Evolutionary conservation across 2,113 vertebrate species (phyloP).

Genomic region (Cebidichthys violaceus): DNA sequence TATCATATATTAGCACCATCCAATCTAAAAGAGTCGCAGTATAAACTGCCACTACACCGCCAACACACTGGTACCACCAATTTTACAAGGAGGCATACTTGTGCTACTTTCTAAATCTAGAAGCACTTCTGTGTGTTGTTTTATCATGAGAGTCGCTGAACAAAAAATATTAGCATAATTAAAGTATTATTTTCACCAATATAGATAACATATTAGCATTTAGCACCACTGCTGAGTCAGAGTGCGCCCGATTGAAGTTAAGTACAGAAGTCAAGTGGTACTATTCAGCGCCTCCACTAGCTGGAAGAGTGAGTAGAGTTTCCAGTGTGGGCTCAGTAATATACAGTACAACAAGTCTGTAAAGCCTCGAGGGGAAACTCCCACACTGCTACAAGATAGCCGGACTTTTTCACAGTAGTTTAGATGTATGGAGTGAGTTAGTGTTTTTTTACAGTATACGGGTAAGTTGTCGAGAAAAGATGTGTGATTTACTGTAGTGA

Average conservation of each 20-base stretch:
- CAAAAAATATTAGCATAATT: background rate
- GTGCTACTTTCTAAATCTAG: background rate
- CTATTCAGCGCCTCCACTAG: background rate
- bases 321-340: background rate
- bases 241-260: background rate
- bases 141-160: background rate
- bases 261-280: background rate
- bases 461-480: background rate
- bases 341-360: background rate
- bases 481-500: background rate
- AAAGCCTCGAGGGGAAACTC: background rate
- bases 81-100: background rate
- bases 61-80: background rate
- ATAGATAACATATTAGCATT: background rate
- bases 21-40: background rate
- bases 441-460: background rate
- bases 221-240: background rate
- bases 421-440: background rate
- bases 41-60: background rate
- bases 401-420: background rate
- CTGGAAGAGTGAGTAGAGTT: background rate
- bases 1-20: background rate
- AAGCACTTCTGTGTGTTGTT: background rate
- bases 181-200: background rate
- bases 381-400: background rate